Evolutionary conservation across 1,140 invertebrate genomes (phyloP).

Genomic region (Nephotettix cincticeps): DNA sequence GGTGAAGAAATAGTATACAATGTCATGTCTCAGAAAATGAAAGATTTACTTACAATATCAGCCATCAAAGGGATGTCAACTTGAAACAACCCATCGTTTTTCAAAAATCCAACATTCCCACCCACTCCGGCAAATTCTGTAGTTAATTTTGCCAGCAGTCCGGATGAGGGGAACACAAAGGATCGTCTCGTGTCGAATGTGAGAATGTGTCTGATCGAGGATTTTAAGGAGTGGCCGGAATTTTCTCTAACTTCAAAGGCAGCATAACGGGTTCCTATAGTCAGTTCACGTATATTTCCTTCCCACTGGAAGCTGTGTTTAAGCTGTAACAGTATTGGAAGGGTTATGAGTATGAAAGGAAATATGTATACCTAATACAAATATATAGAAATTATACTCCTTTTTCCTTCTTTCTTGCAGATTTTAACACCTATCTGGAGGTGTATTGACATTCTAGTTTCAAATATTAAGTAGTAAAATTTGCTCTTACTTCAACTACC

Average conservation of each 20-base stretch:
- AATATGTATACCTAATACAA: no score
- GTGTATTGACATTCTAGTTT: no score
- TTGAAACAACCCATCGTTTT: slow-evolving; percentile 78
- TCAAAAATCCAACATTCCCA: slow-evolving; percentile 82
- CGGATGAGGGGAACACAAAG: slow-evolving; percentile 69
- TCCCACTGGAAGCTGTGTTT: slow-evolving; percentile 84
- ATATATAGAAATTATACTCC: no score
- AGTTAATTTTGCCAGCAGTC: slow-evolving; percentile 64
- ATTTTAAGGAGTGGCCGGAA: slow-evolving; percentile 82
- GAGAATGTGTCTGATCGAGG: slow-evolving; percentile 74
- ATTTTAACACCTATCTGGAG: no score
- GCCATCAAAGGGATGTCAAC: slow-evolving; percentile 64
- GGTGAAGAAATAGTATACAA: no score
- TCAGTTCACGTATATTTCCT: slow-evolving; percentile 73
- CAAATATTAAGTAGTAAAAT: no score
- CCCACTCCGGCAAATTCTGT: slow-evolving; percentile 85
- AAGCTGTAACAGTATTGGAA: slow-evolving; percentile 57
- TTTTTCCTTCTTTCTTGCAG: no score
- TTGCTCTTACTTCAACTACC: no score
- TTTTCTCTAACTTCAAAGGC: slow-evolving; percentile 81
- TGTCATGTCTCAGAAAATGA: no score
- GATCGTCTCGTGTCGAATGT: slow-evolving; percentile 77
- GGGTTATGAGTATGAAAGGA: no score
- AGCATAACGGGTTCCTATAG: slow-evolving; percentile 59
- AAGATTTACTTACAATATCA: slow-evolving; percentile 59